These are phyloP conservation scores for Lineus longissimus DNA, from an alignment of 1,140 invertebrate species.

Conservation along the genomic window DNA sequence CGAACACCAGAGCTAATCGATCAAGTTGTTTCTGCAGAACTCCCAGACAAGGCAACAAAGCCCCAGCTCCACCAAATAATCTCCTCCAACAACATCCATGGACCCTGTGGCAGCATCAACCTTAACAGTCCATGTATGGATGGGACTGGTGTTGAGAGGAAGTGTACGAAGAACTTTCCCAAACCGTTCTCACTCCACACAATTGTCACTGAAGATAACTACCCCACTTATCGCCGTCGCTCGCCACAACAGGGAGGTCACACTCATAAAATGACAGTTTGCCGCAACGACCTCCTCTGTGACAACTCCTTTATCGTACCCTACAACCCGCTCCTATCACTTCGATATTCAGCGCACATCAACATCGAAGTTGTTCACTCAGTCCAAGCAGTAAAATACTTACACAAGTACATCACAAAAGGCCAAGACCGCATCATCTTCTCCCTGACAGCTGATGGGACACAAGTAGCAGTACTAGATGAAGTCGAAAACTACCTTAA, in stretches of 20 bases:
- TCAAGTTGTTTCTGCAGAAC: constrained; percentile 4
- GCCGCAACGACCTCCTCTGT: constrained; percentile 24
- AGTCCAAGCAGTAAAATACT: constrained; percentile 11
- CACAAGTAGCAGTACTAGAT: not conserved
- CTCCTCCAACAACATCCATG: not conserved
- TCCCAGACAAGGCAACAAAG: constrained; percentile 11
- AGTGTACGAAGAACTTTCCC: constrained; percentile 53
- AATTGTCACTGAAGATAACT: constrained; percentile 19
- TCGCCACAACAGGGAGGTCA: not conserved
- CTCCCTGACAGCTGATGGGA: not conserved
- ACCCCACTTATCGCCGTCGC: not conserved
- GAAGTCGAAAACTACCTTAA: constrained; percentile 14
- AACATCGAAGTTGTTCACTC: constrained; percentile 5
- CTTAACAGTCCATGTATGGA: constrained; percentile 55
- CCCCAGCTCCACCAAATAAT: constrained; percentile 5
- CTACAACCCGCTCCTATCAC: not conserved
- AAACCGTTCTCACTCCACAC: constrained; percentile 27
- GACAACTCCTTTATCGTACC: not conserved
- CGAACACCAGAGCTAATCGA: constrained; percentile 12
- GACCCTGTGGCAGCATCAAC: not conserved
- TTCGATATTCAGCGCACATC: not conserved
- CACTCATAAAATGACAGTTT: not conserved
- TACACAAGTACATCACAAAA: constrained; percentile 18
- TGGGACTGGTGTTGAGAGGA: constrained; percentile 51
- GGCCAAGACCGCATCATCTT: constrained; percentile 16